Evolutionary conservation across 1,140 invertebrate species (phyloP).

Genomic region (Pseudomyrmex sp.): DNA sequence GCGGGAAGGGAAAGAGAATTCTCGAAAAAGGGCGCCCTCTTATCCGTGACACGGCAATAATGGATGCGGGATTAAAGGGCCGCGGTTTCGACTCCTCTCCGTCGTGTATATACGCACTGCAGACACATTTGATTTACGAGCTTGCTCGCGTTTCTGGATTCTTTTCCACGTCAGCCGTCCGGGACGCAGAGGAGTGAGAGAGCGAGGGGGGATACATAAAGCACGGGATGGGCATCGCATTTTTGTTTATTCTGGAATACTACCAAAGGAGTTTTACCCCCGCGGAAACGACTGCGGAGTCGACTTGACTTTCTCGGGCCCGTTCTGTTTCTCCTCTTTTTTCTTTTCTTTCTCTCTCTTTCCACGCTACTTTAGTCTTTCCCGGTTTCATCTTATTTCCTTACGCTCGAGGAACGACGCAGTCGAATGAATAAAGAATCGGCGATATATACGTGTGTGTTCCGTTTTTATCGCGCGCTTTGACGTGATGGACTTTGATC

Average conservation of each 20-base stretch:
- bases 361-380: neutral
- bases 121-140: slow-evolving; percentile 76
- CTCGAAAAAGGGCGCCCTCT: slow-evolving; percentile 64
- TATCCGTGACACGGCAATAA: slow-evolving; percentile 74
- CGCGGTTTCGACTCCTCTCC: slow-evolving; percentile 65
- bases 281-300: slow-evolving; percentile 63
- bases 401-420: slow-evolving; percentile 51
- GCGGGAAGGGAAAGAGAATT: slow-evolving; percentile 47
- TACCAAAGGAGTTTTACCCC: slow-evolving; percentile 53
- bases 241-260: slow-evolving; percentile 75
- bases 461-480: slow-evolving; percentile 17
- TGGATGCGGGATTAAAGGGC: slow-evolving; percentile 75
- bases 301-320: slow-evolving; percentile 36
- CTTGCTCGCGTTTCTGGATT: slow-evolving; percentile 72
- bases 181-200: slow-evolving; percentile 12
- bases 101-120: slow-evolving; percentile 57
- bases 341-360: neutral
- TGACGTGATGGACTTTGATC: neutral
- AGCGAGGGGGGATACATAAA: slow-evolving; percentile 51
- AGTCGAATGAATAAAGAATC: slow-evolving; percentile 61
- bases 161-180: slow-evolving; percentile 67
- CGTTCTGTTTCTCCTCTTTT: neutral
- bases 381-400: slow-evolving; percentile 56
- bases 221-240: slow-evolving; percentile 62
- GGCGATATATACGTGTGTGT: slow-evolving; percentile 32